phyloP scores from a whole-genome alignment of 2,797 vertebrate genomes.

The Pygocentrus nattereri region DNA sequence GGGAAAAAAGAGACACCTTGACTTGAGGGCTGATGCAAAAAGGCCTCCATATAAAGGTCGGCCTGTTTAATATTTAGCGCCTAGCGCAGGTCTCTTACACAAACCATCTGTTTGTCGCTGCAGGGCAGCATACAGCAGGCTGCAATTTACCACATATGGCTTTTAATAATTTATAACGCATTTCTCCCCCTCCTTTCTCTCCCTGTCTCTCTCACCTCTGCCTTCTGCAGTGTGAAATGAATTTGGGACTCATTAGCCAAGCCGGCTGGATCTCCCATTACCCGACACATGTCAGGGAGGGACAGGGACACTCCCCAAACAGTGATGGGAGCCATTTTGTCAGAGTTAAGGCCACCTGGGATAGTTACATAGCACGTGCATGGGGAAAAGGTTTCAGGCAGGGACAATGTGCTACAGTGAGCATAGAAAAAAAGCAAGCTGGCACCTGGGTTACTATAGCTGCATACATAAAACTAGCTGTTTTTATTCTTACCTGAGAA shows the following conservation, averaged over 20 bases:
- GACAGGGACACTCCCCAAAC: not conserved
- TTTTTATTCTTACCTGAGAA: conserved; percentile 51
- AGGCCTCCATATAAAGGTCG: conserved; percentile 60
- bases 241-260: conserved; percentile 70
- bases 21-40: conserved; percentile 58
- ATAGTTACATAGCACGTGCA: not conserved
- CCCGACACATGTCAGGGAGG: conserved; percentile 29
- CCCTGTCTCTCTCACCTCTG: conserved; percentile 63
- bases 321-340: conserved; percentile 34
- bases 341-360: conserved; percentile 11
- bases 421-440: not conserved
- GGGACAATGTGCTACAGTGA: not conserved
- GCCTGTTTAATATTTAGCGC: conserved; percentile 49
- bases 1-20: conserved; percentile 29
- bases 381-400: not conserved
- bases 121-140: conserved; percentile 63
- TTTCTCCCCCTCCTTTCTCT: conserved; percentile 55
- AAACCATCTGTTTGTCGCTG: conserved; percentile 63
- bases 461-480: not conserved
- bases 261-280: conserved; percentile 64
- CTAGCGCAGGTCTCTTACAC: conserved; percentile 60
- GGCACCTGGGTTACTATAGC: conserved; percentile 14
- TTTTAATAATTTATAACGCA: conserved; percentile 75
- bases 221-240: conserved; percentile 68
- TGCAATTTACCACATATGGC: conserved; percentile 60